phyloP scores from a whole-genome alignment of 2,113 vertebrate genomes.

The Percina caprodes region DNA sequence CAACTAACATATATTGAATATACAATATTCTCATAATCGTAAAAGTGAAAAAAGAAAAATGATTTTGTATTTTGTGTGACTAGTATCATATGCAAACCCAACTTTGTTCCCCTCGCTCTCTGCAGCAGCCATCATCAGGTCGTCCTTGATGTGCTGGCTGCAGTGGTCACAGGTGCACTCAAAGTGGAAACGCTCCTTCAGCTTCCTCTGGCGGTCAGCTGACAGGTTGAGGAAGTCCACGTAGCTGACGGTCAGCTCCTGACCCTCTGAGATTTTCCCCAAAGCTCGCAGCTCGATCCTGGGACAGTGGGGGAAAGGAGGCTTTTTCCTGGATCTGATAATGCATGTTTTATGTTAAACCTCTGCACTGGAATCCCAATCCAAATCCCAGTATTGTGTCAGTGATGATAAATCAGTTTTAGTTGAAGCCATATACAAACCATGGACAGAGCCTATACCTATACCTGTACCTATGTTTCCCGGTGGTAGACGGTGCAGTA shows the following conservation, averaged over 20 bases:
- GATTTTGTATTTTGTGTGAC: neutral
- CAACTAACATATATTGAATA: neutral
- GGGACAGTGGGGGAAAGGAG: slow-evolving; percentile 7
- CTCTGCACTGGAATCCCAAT: neutral
- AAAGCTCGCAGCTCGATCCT: slow-evolving; percentile 95
- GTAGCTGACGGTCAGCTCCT: slow-evolving; percentile 93
- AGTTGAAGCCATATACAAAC: too few species aligned
- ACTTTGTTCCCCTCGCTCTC: slow-evolving; percentile 47
- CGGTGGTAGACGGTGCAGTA: too few species aligned
- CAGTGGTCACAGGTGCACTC: slow-evolving; percentile 93
- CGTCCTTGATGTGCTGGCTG: slow-evolving; percentile 87
- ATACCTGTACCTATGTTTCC: too few species aligned
- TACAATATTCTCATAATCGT: neutral
- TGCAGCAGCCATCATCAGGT: slow-evolving; percentile 88
- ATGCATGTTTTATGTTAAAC: neutral
- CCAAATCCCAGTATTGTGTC: neutral
- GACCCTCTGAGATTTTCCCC: slow-evolving; percentile 86
- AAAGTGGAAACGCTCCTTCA: slow-evolving; percentile 91
- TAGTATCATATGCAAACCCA: neutral
- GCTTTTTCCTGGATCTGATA: neutral
- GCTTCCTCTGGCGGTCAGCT: slow-evolving; percentile 85
- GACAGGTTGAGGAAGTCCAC: slow-evolving; percentile 94
- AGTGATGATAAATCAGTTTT: neutral
- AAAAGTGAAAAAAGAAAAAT: neutral
- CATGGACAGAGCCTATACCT: too few species aligned